Evolutionary conservation across 2,113 vertebrate genomes (phyloP).

Genomic region (Ailuropoda melanoleuca): DNA sequence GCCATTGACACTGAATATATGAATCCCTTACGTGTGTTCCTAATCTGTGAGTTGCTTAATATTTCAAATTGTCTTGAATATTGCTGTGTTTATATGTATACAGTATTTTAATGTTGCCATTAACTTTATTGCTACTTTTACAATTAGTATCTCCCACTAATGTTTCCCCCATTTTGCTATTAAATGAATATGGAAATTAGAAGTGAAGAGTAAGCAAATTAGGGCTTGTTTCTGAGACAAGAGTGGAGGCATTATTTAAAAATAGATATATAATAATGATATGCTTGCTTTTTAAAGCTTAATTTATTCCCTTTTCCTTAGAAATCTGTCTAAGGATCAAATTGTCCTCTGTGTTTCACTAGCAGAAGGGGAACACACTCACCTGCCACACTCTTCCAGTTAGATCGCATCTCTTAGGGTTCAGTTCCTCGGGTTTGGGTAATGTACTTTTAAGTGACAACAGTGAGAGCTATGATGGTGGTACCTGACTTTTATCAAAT

Average conservation of each 20-base stretch:
- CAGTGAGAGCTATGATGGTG: neutral
- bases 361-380: neutral
- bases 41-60: neutral
- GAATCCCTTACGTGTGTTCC: neutral
- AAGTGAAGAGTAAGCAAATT: constrained; percentile 63
- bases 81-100: constrained; percentile 16
- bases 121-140: constrained; percentile 60
- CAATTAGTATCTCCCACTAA: constrained; percentile 56
- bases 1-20: constrained; percentile 10
- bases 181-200: constrained; percentile 63
- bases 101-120: constrained; percentile 33
- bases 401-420: neutral
- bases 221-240: constrained; percentile 52
- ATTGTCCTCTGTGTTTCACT: neutral
- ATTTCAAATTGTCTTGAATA: constrained; percentile 51
- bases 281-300: constrained; percentile 43
- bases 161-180: constrained; percentile 58
- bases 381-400: neutral
- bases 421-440: neutral
- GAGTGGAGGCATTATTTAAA: constrained; percentile 40
- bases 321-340: constrained; percentile 7
- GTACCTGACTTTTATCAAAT: neutral
- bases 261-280: constrained; percentile 50
- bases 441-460: neutral
- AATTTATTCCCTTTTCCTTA: constrained; percentile 39